Evolutionary conservation across 53 echinoderm and acorn worm species (phyloP).

Genomic region (Mesocentrotus franciscanus): DNA sequence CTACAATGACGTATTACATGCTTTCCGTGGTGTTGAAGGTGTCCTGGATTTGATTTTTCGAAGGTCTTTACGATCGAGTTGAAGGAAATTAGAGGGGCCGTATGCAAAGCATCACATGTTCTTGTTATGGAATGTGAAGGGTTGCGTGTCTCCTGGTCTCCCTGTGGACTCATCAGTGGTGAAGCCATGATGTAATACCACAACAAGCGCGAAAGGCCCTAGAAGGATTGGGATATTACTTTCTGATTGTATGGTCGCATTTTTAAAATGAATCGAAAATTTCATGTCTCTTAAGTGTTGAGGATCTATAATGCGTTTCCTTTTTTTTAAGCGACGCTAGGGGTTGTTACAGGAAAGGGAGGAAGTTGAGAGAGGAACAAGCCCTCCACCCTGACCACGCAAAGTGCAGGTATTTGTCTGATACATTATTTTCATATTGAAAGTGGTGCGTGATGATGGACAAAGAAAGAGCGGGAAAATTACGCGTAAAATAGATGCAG

Average conservation of each 20-base stretch:
- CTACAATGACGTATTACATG: too few relatives aligned
- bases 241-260: too few relatives aligned
- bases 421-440: not conserved
- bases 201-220: not conserved
- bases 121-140: too few relatives aligned
- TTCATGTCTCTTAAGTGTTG: not conserved
- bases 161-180: too few relatives aligned
- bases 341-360: not conserved
- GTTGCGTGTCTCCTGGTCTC: too few relatives aligned
- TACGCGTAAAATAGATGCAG: not conserved
- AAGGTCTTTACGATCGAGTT: too few relatives aligned
- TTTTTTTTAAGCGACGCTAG: too few relatives aligned
- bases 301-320: too few relatives aligned
- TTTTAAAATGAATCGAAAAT: not conserved
- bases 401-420: not conserved
- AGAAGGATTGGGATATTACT: not conserved
- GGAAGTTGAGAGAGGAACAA: not conserved
- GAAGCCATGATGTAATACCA: not conserved
- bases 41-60: too few relatives aligned
- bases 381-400: not conserved
- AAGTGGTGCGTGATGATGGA: constrained; percentile 26
- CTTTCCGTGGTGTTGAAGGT: too few relatives aligned
- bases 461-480: constrained; percentile 11
- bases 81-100: too few relatives aligned
- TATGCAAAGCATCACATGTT: too few relatives aligned